Evolutionary conservation across 2,888 invertebrate species (phyloP).

Genomic region (Ptilodon capucinus): DNA sequence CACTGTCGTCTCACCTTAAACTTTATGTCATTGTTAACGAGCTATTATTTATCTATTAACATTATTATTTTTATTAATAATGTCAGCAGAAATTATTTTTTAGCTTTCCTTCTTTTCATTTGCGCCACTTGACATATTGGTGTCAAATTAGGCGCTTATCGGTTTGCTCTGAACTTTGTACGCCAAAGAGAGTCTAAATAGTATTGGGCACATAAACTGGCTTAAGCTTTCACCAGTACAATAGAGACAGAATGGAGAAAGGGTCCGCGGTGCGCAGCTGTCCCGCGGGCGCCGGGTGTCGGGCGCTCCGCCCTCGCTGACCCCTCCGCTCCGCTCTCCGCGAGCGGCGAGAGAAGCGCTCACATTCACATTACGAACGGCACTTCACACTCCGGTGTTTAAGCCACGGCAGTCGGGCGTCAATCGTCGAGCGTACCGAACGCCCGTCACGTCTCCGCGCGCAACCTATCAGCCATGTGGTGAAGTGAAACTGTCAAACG

Average conservation of each 20-base stretch:
- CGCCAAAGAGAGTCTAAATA: conserved; percentile 22
- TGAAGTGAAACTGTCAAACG: conserved; percentile 82
- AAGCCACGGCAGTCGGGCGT: conserved; percentile 65
- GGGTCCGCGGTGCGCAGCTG: conserved; percentile 77
- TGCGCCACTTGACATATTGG: too few species aligned
- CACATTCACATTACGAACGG: conserved; percentile 45
- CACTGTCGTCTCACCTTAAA: too few species aligned
- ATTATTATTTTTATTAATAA: neutral
- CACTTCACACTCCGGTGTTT: conserved; percentile 30
- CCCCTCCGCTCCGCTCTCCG: conserved; percentile 52
- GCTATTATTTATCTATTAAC: neutral
- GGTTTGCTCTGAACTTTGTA: neutral
- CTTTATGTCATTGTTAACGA: neutral
- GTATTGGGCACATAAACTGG: conserved; percentile 35
- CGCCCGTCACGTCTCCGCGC: conserved; percentile 59
- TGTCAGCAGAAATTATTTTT: neutral
- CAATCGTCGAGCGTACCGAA: conserved; percentile 62
- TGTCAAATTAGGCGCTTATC: neutral
- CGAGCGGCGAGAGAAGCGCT: conserved; percentile 42
- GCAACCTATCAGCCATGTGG: conserved; percentile 74
- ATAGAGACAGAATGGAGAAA: conserved; percentile 66
- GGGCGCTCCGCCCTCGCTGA: conserved; percentile 71
- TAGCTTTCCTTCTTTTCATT: too few species aligned
- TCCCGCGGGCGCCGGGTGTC: conserved; percentile 67
- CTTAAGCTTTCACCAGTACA: conserved; percentile 68